Evolutionary conservation across 2,797 vertebrate genomes (phyloP).

Genomic region (Hybognathus amarus): DNA sequence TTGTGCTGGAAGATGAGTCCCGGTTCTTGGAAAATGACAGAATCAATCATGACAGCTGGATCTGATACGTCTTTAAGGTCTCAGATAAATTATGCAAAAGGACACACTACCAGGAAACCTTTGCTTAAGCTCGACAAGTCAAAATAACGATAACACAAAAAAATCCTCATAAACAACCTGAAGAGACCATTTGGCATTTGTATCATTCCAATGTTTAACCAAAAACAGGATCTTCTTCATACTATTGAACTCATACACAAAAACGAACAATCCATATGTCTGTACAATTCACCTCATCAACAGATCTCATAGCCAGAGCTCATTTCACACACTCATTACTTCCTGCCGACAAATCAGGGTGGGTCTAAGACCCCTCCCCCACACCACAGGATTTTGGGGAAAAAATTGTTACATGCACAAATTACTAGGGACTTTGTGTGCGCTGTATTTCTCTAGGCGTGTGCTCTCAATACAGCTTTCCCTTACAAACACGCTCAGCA

Average conservation of each 20-base stretch:
- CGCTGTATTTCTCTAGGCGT: background rate
- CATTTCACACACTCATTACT: constrained; percentile 27
- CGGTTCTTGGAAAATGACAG: background rate
- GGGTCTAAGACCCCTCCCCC: background rate
- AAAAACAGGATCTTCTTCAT: constrained; percentile 5
- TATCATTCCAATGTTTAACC: constrained; percentile 23
- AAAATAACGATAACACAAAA: background rate
- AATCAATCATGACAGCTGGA: constrained; percentile 17
- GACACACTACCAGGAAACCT: constrained; percentile 14
- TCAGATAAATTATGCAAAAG: constrained; percentile 24
- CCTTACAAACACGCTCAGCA: background rate
- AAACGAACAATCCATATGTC: constrained; percentile 22
- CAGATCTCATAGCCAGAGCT: constrained; percentile 60
- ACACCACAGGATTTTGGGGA: background rate
- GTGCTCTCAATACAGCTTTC: background rate
- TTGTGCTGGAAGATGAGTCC: background rate
- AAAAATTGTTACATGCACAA: background rate
- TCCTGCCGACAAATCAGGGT: background rate
- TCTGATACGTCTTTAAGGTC: background rate
- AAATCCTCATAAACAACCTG: background rate
- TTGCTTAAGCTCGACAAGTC: background rate
- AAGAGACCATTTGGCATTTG: constrained; percentile 33
- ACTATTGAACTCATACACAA: constrained; percentile 27
- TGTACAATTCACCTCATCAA: constrained; percentile 47
- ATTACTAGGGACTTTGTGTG: background rate